Conservation (phyloP, 2,113 vertebrate genomes). For the Polypterus senegalus region DNA sequence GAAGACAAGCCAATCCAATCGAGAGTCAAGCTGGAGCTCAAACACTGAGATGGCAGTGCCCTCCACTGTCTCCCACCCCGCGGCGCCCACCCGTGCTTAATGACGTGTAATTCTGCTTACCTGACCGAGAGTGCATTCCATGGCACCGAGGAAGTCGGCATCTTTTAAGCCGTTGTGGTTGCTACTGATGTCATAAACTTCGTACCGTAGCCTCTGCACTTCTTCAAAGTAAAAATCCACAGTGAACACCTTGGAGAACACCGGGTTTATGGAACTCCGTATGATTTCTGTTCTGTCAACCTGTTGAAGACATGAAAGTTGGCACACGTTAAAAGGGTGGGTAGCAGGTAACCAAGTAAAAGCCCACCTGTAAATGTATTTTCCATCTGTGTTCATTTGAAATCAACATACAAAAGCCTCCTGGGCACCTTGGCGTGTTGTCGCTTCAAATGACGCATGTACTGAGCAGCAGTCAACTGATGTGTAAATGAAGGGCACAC, state of each 20-base stretch:
- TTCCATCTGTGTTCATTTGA: too few species aligned
- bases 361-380: too few species aligned
- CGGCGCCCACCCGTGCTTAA: too few species aligned
- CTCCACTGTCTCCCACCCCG: too few species aligned
- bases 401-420: too few species aligned
- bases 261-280: constrained; percentile 77
- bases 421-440: too few species aligned
- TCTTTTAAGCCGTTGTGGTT: constrained; percentile 78
- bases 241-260: constrained; percentile 89
- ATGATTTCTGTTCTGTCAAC: constrained; percentile 93
- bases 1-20: too few species aligned
- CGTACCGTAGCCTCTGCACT: constrained; percentile 81
- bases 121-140: constrained; percentile 91
- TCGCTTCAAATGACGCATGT: too few species aligned
- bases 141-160: constrained; percentile 76
- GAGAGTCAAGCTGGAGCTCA: too few species aligned
- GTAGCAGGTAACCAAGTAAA: background rate
- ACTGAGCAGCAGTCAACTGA: too few species aligned
- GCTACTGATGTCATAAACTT: constrained; percentile 83
- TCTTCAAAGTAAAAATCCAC: constrained; percentile 96
- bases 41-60: too few species aligned
- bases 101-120: constrained; percentile 35
- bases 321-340: background rate
- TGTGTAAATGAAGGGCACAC: too few species aligned
- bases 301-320: constrained; percentile 38